These are phyloP conservation scores for Psilopogon haemacephalus DNA, from an alignment of 2,113 vertebrate species.

Conservation along the genomic window DNA sequence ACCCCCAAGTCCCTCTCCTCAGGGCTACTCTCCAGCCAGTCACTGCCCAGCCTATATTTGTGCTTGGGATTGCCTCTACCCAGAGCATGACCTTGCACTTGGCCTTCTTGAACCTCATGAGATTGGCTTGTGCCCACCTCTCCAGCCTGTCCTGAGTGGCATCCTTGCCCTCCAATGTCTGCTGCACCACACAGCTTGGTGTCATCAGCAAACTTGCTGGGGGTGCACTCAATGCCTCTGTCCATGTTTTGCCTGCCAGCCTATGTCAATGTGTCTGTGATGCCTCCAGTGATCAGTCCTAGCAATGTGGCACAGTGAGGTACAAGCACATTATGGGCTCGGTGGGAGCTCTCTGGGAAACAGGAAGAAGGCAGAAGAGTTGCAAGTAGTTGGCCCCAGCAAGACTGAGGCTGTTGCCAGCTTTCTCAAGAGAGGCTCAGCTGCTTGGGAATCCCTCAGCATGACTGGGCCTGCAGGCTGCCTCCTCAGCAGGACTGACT, in stretches of 20 bases:
- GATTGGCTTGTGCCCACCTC: no score
- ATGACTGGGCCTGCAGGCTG: not conserved
- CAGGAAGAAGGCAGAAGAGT: not conserved
- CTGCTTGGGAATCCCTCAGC: constrained; percentile 15
- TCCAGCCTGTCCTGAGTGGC: no score
- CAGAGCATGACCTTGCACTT: no score
- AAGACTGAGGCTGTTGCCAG: not conserved
- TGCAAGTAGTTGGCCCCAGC: not conserved
- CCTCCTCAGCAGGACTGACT: constrained; percentile 6
- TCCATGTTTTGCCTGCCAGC: not conserved
- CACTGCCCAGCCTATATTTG: no score
- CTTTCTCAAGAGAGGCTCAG: not conserved
- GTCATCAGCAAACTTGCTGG: no score
- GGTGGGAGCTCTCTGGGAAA: not conserved
- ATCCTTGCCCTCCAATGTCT: no score
- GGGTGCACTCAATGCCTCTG: no score
- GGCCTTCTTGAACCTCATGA: no score
- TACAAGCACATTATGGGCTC: accelerated
- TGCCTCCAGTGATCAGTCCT: not conserved
- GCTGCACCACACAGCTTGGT: no score
- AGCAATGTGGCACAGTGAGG: not conserved
- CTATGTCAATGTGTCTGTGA: not conserved
- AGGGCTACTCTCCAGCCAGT: no score
- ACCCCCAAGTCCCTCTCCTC: no score
- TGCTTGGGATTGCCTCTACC: no score